Percentiles rank a stretch among this genome's conserved stretches.
These are phyloP conservation scores for Danaus plexippus DNA, from an alignment of 1,140 invertebrate genomes.

Conservation along the genomic window DNA sequence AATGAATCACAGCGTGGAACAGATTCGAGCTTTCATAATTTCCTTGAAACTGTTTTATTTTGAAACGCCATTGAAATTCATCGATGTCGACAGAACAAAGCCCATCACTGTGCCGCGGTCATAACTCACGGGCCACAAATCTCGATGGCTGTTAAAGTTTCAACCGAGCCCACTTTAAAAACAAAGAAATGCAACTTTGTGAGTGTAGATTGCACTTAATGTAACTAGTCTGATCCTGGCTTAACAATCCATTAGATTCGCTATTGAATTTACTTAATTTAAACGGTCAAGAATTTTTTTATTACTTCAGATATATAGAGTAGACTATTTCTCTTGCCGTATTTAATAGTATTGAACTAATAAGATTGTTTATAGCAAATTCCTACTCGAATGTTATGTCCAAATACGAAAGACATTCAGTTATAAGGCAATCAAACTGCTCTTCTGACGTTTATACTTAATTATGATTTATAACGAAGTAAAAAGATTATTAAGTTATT, in stretches of 20 bases:
- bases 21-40: constrained; percentile 4
- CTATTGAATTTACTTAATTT: background rate
- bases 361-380: no score
- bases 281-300: no score
- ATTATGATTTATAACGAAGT: no score
- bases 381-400: no score
- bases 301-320: no score
- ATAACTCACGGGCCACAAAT: constrained; percentile 63
- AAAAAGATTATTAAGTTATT: no score
- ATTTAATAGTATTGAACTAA: no score
- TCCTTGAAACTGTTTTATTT: constrained; percentile 9
- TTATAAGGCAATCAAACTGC: no score
- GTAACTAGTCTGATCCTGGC: constrained; percentile 1
- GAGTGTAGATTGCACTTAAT: background rate
- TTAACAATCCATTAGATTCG: background rate
- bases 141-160: constrained; percentile 48
- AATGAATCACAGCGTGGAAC: background rate
- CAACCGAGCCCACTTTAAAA: constrained; percentile 34
- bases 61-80: constrained; percentile 9
- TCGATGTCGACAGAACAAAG: constrained; percentile 33
- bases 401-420: no score
- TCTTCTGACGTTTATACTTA: no score
- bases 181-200: constrained; percentile 45
- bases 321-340: no score
- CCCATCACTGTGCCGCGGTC: constrained; percentile 28